Base-by-base conservation (phyloP, 2,797 vertebrate genomes). In the Morus bassanus region DNA sequence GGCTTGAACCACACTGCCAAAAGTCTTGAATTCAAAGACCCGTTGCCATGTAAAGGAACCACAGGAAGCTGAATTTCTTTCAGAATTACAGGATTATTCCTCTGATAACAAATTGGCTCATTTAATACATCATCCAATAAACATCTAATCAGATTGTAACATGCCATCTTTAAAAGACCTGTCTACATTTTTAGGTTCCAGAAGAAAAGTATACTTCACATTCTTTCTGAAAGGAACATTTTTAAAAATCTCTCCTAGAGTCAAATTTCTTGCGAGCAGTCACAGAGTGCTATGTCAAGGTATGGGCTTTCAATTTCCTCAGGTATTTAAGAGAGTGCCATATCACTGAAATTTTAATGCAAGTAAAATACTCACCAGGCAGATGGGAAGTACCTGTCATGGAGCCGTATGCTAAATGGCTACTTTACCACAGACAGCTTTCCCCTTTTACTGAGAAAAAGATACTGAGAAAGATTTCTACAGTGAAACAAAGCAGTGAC, bases 1-100 rank as follows among this genome's bases (percentile, higher is more conserved):
- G 16, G 2, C 7, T 64, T 78, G 28, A 28, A 68, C 7, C 13
- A 53, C 0, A 1, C 4, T 57, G 5, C 8, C 37, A 43, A 56
- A 50, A 72, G 10, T 69, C 18, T 65, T 65, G 22, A 43, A 59
- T 85, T 89, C 0, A 0, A 82, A 75, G 59, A 51, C 6, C 1
- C 3, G 1, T 92, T 2, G 2, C 4, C 6, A 24, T 46, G 4
- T n/a, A 68, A 56, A 87, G 14, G 30, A 89, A 83, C 54, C 1
- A 56, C 2, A 30, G 7, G 8, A 69, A 59, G 4, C 1, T 67
- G 10, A 50, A 13, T 61, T 88, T 73, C n/a, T 54, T 85, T 83
- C 46, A 74, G 11, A 93, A 73, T 59, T 61, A 45, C 4, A 46
- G 5, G 6, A 2, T 50, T 87, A 57, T 64, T 79, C 28, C 6